Evolutionary conservation across 2,888 invertebrate species (phyloP), one percentile per base, ranked within the genome.

Genomic region (Agrotis ipsilon): DNA sequence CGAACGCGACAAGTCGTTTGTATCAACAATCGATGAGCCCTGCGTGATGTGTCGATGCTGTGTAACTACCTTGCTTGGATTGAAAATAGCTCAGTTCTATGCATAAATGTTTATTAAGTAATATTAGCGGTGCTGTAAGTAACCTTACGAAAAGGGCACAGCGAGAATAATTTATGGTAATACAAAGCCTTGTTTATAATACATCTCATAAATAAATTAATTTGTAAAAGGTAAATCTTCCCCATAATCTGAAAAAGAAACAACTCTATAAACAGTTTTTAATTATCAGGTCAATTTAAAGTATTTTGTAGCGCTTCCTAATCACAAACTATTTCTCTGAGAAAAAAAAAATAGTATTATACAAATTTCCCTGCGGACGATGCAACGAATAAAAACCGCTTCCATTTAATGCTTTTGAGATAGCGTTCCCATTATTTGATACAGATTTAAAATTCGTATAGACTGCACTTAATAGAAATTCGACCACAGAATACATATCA

Each of bases 1-100:
- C 86, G 88, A 89, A 87, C 88, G 86, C 87, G 89, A 88, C 90
- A 90, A 91, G 88, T 91, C 90, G 90, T 88, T 90, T 91, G 87
- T 90, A 91, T 91, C 92, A 93, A 92, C 89, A 90, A 88, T 89
- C 89, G 86, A 89, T 88, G 87, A 87, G 86, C 85, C 82, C 69
- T 74, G 83, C 81, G 83, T 83, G 86, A 84, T 86, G 83, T 81
- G 75, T 85, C 81, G 86, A 80, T 84, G 78, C 81, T 79, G 65
- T 80, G 71, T 86, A 86, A 82, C 81, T 84, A 73, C 73, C 72
- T 83, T 79, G 84, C 80, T 83, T 78, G 77, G 82, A 86, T 84
- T 81, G 81, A 84, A 83, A 82, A 78, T 79, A 73, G 77, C 81
- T 79, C 69, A 72, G 68, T 73, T 73, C 67, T 78, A 79, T 76